Conservation (phyloP, 2,797 vertebrate genomes). For the Sebastes taczanowskii region DNA sequence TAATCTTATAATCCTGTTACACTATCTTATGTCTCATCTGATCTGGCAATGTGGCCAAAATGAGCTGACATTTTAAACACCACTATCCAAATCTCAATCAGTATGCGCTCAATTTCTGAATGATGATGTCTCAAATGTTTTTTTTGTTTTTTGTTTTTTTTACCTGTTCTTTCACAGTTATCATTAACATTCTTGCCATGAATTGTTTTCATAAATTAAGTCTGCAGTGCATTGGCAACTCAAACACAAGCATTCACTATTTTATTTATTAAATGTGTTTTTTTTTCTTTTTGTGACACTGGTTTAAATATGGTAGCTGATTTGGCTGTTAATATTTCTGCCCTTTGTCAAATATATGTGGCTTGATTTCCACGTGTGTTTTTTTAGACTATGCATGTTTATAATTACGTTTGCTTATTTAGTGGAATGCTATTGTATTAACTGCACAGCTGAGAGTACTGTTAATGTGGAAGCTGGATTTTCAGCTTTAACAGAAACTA, state of each 20-base stretch:
- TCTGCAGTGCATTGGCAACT: constrained; percentile 16
- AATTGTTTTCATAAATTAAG: not conserved
- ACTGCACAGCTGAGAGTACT: constrained; percentile 31
- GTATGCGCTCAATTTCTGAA: not conserved
- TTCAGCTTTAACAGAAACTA: constrained; percentile 28
- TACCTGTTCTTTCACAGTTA: not conserved
- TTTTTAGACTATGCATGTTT: constrained; percentile 68
- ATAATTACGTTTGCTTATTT: constrained; percentile 53
- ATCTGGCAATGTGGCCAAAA: not conserved
- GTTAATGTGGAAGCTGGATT: constrained; percentile 28
- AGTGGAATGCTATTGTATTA: constrained; percentile 52
- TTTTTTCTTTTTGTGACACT: constrained; percentile 23
- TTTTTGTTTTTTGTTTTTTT: not conserved
- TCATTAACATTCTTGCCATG: too few relatives aligned
- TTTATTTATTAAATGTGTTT: constrained; percentile 57
- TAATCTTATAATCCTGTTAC: constrained; percentile 29
- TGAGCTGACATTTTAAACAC: not conserved
- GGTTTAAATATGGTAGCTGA: constrained; percentile 48
- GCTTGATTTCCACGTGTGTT: constrained; percentile 32
- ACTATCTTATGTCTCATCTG: not conserved
- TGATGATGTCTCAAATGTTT: not conserved
- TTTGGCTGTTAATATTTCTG: constrained; percentile 53
- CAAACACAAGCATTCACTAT: constrained; percentile 29
- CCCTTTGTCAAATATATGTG: constrained; percentile 38
- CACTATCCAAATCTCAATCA: not conserved